These are phyloP conservation scores for Drosophila engyochracea DNA, from an alignment of 2,888 invertebrate species.

Conservation along the genomic window DNA sequence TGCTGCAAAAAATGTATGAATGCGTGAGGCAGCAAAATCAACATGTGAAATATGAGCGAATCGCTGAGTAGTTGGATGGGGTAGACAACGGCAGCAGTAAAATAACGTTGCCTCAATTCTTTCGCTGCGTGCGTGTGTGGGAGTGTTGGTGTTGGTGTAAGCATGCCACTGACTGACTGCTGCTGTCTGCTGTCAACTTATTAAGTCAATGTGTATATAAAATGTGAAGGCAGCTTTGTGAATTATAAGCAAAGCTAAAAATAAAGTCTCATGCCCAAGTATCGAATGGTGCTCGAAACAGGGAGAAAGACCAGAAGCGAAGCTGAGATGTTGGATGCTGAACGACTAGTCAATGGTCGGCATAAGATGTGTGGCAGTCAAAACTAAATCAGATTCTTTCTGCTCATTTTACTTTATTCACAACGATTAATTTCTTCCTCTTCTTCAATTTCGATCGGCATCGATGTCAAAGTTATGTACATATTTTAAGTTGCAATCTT, in stretches of 20 bases:
- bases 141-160: slow-evolving; percentile 27
- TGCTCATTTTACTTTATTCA: neutral
- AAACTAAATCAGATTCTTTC: neutral
- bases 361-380: neutral
- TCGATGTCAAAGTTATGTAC: neutral
- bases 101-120: slow-evolving; percentile 5
- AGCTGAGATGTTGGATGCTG: neutral
- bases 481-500: neutral
- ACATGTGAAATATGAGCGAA: slow-evolving; percentile 55
- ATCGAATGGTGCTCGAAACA: slow-evolving; percentile 11
- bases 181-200: slow-evolving; percentile 74
- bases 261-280: slow-evolving; percentile 42
- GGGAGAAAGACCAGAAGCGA: neutral
- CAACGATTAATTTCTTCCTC: neutral
- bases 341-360: slow-evolving; percentile 9
- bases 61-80: neutral
- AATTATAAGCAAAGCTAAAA: slow-evolving; percentile 66
- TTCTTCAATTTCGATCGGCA: neutral
- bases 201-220: slow-evolving; percentile 64
- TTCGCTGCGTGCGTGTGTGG: slow-evolving; percentile 10
- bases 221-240: slow-evolving; percentile 32
- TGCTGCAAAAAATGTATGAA: slow-evolving; percentile 13
- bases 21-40: slow-evolving; percentile 48
- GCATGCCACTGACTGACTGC: slow-evolving; percentile 65
- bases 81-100: slow-evolving; percentile 1